Conservation (phyloP, 2,113 vertebrate species). For the Nothocercus julius region DNA sequence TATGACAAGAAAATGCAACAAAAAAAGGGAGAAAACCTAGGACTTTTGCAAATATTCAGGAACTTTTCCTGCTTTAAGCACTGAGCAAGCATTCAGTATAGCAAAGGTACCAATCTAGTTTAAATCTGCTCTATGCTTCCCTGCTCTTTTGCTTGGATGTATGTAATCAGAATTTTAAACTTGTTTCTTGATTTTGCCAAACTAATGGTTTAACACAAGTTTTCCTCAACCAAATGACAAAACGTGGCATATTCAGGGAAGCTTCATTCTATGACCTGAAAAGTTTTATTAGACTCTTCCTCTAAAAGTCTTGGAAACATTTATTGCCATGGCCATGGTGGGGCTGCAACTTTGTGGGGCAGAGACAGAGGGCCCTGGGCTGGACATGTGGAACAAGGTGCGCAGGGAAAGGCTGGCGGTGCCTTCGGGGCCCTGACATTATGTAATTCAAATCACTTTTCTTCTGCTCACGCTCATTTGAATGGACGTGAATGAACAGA, state of each 20-base stretch:
- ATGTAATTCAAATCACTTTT: not conserved
- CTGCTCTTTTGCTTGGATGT: constrained; percentile 21
- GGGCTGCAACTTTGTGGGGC: too few relatives aligned
- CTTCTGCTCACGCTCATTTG: not conserved
- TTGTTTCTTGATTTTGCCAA: constrained; percentile 35
- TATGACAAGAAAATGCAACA: constrained; percentile 23
- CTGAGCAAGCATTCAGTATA: constrained; percentile 31
- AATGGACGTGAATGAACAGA: not conserved
- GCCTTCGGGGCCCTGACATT: not conserved
- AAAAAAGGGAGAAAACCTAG: not conserved
- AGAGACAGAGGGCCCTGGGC: not conserved
- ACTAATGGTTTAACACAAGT: not conserved
- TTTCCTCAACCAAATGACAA: not conserved
- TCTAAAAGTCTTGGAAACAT: not conserved
- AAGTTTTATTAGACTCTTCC: not conserved
- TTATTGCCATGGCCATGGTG: not conserved
- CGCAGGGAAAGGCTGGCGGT: not conserved
- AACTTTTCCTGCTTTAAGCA: constrained; percentile 41
- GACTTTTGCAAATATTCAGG: constrained; percentile 40
- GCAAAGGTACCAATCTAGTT: constrained; percentile 31
- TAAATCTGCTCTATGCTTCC: constrained; percentile 25
- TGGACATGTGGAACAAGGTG: not conserved
- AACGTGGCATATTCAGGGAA: not conserved
- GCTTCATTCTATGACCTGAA: not conserved
- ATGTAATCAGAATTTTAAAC: constrained; percentile 57